A percentile compares a stretch with the other conserved stretches of the same genome.
Evolutionary conservation across 2,797 vertebrate genomes (phyloP).

Genomic region (Sphenodon punctatus): DNA sequence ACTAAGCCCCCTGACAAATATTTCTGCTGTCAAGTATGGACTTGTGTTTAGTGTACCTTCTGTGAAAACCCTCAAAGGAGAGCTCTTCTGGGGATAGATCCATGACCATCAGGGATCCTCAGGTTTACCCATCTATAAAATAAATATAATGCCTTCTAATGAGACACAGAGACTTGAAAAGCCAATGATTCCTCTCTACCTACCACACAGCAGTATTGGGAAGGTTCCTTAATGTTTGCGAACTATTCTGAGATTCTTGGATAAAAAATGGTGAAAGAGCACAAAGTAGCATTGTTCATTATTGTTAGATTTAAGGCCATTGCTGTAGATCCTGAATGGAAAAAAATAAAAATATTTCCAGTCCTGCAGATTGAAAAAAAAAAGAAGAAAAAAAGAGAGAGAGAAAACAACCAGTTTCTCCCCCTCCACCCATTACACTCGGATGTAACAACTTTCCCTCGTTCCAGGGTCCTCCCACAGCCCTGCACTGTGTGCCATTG

Average conservation of each 20-base stretch:
- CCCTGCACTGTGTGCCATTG: slow-evolving; percentile 39
- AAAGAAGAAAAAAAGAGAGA: slow-evolving; percentile 31
- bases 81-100: too few species aligned
- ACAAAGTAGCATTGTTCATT: slow-evolving; percentile 51
- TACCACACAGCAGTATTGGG: background rate
- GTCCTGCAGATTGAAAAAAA: slow-evolving; percentile 5
- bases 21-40: too few species aligned
- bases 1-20: too few species aligned
- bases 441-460: slow-evolving; percentile 61
- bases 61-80: too few species aligned
- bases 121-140: slow-evolving; percentile 6
- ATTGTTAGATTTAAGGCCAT: slow-evolving; percentile 18
- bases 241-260: background rate
- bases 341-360: slow-evolving; percentile 37
- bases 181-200: slow-evolving; percentile 14
- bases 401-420: slow-evolving; percentile 33
- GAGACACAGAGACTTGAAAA: background rate
- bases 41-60: too few species aligned
- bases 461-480: slow-evolving; percentile 33
- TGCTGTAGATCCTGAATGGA: slow-evolving; percentile 21
- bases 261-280: slow-evolving; percentile 19
- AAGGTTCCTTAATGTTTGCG: slow-evolving; percentile 7
- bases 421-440: slow-evolving; percentile 46
- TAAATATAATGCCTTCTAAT: slow-evolving; percentile 5
- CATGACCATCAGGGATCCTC: too few species aligned